These are phyloP conservation scores for Saguinus midas DNA, from an alignment of 2,113 vertebrate species.

Conservation along the genomic window DNA sequence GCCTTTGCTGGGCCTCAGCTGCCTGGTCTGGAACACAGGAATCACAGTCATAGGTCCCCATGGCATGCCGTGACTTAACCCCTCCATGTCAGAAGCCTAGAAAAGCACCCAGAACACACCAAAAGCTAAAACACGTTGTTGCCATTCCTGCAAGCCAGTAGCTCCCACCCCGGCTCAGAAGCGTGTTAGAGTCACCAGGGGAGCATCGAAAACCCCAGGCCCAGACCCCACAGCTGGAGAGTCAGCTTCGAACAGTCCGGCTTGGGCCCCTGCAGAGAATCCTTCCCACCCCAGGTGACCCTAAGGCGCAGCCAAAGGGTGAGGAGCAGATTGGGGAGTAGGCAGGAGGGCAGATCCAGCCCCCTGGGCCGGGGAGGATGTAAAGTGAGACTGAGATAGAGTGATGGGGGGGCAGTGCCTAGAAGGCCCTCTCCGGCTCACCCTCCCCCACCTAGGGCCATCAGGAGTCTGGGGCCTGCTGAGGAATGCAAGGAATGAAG, in stretches of 20 bases:
- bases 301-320: not conserved
- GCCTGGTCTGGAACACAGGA: no score
- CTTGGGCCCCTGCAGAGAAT: not conserved
- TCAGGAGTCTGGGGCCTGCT: conserved; percentile 12
- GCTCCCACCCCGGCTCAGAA: not conserved
- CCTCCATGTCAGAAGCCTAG: no score
- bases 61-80: no score
- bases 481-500: conserved; percentile 67
- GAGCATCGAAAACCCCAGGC: not conserved
- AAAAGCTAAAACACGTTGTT: not conserved
- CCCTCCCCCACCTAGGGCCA: conserved; percentile 32
- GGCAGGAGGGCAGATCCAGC: not conserved
- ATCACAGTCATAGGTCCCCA: no score
- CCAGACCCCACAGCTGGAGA: not conserved
- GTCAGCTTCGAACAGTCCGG: not conserved
- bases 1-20: no score
- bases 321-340: no score
- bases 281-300: not conserved
- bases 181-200: not conserved
- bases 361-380: not conserved
- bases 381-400: not conserved
- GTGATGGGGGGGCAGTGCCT: not conserved
- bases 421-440: not conserved
- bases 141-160: not conserved
- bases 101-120: no score